These are phyloP conservation scores for Drosophila stalkeri DNA, from an alignment of 2,888 invertebrate species.

Conservation along the genomic window DNA sequence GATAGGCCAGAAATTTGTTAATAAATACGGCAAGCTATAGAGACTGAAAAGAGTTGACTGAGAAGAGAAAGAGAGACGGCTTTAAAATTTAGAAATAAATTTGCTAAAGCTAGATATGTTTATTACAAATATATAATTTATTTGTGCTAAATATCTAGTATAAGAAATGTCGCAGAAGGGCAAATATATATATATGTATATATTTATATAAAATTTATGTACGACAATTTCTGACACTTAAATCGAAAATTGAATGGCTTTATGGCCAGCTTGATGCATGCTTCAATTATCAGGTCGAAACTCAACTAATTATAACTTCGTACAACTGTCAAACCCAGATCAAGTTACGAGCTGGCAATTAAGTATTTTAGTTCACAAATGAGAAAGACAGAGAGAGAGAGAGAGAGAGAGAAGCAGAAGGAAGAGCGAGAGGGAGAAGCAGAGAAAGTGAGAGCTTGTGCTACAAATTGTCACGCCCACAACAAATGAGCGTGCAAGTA, in stretches of 20 bases:
- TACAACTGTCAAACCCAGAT: slow-evolving; percentile 41
- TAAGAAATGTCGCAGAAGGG: neutral
- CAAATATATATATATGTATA: neutral
- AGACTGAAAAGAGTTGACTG: neutral
- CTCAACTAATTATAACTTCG: slow-evolving; percentile 22
- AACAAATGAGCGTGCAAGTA: slow-evolving; percentile 23
- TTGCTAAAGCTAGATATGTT: neutral
- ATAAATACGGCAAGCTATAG: neutral
- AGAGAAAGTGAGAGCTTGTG: slow-evolving; percentile 12
- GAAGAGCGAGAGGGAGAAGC: neutral
- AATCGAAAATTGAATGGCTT: neutral
- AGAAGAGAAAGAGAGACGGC: neutral
- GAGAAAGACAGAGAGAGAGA: slow-evolving; percentile 21
- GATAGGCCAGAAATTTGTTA: neutral
- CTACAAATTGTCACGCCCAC: slow-evolving; percentile 30
- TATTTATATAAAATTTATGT: neutral
- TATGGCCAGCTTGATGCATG: neutral
- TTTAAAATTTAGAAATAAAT: neutral
- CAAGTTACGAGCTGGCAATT: slow-evolving; percentile 18
- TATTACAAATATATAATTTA: neutral
- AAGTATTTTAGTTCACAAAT: slow-evolving; percentile 13
- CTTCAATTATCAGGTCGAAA: slow-evolving; percentile 8
- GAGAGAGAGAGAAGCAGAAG: slow-evolving; percentile 11
- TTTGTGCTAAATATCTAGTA: neutral
- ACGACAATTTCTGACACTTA: neutral